Conservation (phyloP, 2,888 invertebrate species). For the Eupithecia dodoneata region DNA sequence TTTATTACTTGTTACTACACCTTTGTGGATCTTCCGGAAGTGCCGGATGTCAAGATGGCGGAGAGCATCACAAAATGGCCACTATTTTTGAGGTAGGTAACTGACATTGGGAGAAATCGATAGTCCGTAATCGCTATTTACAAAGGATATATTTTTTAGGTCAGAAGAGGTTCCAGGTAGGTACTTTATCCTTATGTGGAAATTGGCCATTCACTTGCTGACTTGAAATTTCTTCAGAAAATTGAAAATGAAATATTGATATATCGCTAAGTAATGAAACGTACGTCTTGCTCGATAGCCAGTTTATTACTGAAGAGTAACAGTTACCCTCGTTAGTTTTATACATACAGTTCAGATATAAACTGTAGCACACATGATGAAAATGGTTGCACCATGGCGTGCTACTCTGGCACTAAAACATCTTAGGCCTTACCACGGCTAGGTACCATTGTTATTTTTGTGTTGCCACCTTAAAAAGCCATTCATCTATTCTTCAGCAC, state of each 20-base stretch:
- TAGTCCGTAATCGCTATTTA: neutral
- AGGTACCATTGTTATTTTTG: neutral
- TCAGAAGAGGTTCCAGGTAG: neutral
- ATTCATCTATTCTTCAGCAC: conserved; percentile 83
- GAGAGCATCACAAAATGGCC: conserved; percentile 86
- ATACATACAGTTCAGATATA: too few relatives aligned
- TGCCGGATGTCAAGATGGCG: conserved; percentile 61
- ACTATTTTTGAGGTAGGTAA: conserved; percentile 88
- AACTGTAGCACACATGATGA: too few relatives aligned
- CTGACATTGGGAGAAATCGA: neutral
- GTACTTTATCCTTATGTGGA: neutral
- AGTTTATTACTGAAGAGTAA: too few relatives aligned
- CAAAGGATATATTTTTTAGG: neutral
- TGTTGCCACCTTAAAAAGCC: neutral
- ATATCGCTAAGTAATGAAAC: too few relatives aligned
- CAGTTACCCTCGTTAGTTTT: too few relatives aligned
- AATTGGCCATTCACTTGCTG: neutral
- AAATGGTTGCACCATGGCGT: neutral
- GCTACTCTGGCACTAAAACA: neutral
- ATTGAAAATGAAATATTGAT: too few relatives aligned
- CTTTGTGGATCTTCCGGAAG: conserved; percentile 79
- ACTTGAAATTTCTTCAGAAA: too few relatives aligned
- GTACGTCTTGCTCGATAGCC: too few relatives aligned
- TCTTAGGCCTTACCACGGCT: neutral
- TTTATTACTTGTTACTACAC: conserved; percentile 92